Base-by-base conservation (phyloP, 2,888 invertebrate species). In the Temnothorax rugatulus region DNA sequence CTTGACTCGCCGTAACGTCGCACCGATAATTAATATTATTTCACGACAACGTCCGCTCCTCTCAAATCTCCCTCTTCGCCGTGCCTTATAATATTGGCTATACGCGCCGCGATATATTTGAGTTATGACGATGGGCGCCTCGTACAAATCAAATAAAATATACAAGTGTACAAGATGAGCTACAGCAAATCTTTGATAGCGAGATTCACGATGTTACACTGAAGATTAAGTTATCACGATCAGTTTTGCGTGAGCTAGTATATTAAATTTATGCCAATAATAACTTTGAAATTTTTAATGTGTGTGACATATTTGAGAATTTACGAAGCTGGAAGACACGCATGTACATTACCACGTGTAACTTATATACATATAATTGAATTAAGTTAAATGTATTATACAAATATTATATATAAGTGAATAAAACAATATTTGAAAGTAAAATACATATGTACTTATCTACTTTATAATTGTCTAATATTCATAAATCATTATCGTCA, bases 21-120 rank as follows among this genome's bases (percentile, higher is more conserved):
- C 54, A 29, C 57, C n/a, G 79, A 57, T 79, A 79, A 81, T 81
- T 81, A 81, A 81, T 81, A 81, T 81, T 81, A 81, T 81, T 81
- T 81, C 59, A 71, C 47, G 59, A 61, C 71, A 25, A 81, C 47
- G 38, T 71, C 59, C 38, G 47, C 47, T 81, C 47, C 47, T 50
- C 25, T 81, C 71, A 59, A 59, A 63, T 21, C 64, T 9, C 25
- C 25, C 47, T 34, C 47, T 38, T 50, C 38, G 47, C 47, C 47
- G 50, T 71, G 21, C 57, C 79, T 81, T 71, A 59, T 61, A 71
- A 71, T 59, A 57, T 61, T 73, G 50, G 21, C 25, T 73, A 61
- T 18, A 50, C 47, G 50, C 50, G 59, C 59, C 71, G 41, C 79
- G 47, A 71, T 79, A 59, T 59, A 47, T 59, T 71, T 61, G 13